phyloP scores from a whole-genome alignment of 2,888 invertebrate species.

The Crossocerus cetratus region DNA sequence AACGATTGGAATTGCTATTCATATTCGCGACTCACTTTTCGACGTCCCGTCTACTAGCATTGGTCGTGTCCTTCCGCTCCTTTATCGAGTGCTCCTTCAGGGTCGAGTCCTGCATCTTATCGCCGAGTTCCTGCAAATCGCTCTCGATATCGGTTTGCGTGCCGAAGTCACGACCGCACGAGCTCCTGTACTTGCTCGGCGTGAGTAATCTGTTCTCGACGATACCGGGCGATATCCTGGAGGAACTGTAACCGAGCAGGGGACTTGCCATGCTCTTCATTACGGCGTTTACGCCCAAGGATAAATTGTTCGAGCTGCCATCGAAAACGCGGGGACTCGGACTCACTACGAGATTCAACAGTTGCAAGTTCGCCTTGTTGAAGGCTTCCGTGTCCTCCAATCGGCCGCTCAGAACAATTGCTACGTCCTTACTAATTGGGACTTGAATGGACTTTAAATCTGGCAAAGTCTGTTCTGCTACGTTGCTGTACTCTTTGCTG shows the following conservation, averaged over 20 bases:
- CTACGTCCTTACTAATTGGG: constrained; percentile 71
- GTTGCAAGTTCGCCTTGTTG: constrained; percentile 63
- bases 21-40: constrained; percentile 68
- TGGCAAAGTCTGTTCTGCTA: constrained; percentile 7
- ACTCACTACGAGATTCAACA: constrained; percentile 69
- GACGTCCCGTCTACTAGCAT: constrained; percentile 78
- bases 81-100: constrained; percentile 80
- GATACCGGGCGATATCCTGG: constrained; percentile 56
- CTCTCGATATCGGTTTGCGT: constrained; percentile 85
- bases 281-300: constrained; percentile 52
- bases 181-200: constrained; percentile 79
- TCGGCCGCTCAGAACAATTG: constrained; percentile 71
- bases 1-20: constrained; percentile 44
- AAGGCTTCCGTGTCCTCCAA: constrained; percentile 70
- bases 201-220: constrained; percentile 80
- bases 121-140: constrained; percentile 78
- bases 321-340: constrained; percentile 59
- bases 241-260: constrained; percentile 14
- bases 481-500: background rate
- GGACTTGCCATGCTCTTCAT: constrained; percentile 48
- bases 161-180: constrained; percentile 81
- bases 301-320: constrained; percentile 35
- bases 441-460: constrained; percentile 55
- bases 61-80: constrained; percentile 84
- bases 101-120: constrained; percentile 47